These are phyloP conservation scores for Acanthopagrus latus DNA, from an alignment of 2,797 vertebrate genomes.

Conservation along the genomic window DNA sequence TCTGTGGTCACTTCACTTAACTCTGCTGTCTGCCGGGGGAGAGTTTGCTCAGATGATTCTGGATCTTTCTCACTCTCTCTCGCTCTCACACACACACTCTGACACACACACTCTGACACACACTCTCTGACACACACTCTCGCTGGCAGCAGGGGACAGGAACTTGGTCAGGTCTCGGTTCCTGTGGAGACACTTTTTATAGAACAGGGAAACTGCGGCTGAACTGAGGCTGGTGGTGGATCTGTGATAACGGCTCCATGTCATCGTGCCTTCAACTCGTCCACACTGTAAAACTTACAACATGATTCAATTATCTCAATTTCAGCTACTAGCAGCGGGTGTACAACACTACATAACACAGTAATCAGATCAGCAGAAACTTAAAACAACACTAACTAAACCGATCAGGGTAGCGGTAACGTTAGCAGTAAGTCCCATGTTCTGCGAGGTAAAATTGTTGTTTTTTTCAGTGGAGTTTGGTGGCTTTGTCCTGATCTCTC, in stretches of 20 bases:
- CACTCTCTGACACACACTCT: neutral
- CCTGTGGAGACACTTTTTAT: conserved; percentile 54
- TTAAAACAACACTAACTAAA: too few species aligned
- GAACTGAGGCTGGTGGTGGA: neutral
- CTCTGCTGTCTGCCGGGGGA: neutral
- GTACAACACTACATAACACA: too few species aligned
- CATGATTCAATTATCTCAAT: too few species aligned
- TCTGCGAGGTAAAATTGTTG: too few species aligned
- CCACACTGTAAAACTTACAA: too few species aligned
- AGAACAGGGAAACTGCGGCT: conserved; percentile 36
- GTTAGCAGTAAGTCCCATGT: too few species aligned
- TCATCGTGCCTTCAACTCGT: too few species aligned
- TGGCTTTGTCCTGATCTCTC: neutral
- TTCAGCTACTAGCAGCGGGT: too few species aligned
- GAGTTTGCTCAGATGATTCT: neutral
- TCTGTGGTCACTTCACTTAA: neutral
- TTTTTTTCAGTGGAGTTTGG: too few species aligned
- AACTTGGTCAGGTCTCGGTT: conserved; percentile 57
- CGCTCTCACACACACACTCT: neutral
- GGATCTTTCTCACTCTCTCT: conserved; percentile 3
- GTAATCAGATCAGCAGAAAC: too few species aligned
- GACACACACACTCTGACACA: too few species aligned
- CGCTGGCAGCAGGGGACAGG: conserved; percentile 46
- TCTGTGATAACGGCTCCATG: neutral
- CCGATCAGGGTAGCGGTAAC: too few species aligned